Base-by-base conservation (phyloP, 2,888 invertebrate species). In the Dynastes grantii region DNA sequence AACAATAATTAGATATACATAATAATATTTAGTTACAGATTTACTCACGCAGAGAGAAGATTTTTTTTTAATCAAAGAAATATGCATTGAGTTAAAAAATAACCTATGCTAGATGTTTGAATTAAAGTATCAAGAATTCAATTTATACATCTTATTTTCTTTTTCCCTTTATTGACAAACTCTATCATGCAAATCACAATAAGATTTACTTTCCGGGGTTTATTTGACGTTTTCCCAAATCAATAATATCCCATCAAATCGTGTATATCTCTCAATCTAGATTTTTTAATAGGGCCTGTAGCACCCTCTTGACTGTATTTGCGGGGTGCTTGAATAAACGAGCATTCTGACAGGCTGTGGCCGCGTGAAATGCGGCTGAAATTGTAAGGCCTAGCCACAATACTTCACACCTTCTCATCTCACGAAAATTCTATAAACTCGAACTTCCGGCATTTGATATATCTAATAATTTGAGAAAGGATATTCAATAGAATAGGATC, bases 281-380 rank as follows among this genome's bases (percentile, higher is more conserved):
- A 37, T 55, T 71, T 71, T 55, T 71, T 71, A 71, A 71, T 71
- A 32, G 58, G 55, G 37, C 55, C 37, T 29, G 37, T 16, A 58
- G 71, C 37, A 58, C 55, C 55, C 71, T 45, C 58, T 37, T 55
- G 71, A 32, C 71, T 71, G 58, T 71, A 29, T 71, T 71, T 71
- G 71, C 71, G 55, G 16, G 71, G 37, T 37, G 16, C 71, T 71
- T 55, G 71, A 71, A 71, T 71, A 71, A 71, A 71, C 71, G 71
- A 71, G 71, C 71, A 71, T 55, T 37, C 71, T 71, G 55, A n/a
- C 37, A 58, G 55, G 53, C 16, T 22, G 8, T 27, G 16, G 71
- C 32, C 55, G 55, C n/a, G 53, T 37, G 68, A 68, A 68, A 49
- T 29, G 37, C 58, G 32, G 8, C 55, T 45, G n/a, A 70, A 70